Evolutionary conservation across 2,113 vertebrate species (phyloP).

Genomic region (Lutjanus erythropterus): DNA sequence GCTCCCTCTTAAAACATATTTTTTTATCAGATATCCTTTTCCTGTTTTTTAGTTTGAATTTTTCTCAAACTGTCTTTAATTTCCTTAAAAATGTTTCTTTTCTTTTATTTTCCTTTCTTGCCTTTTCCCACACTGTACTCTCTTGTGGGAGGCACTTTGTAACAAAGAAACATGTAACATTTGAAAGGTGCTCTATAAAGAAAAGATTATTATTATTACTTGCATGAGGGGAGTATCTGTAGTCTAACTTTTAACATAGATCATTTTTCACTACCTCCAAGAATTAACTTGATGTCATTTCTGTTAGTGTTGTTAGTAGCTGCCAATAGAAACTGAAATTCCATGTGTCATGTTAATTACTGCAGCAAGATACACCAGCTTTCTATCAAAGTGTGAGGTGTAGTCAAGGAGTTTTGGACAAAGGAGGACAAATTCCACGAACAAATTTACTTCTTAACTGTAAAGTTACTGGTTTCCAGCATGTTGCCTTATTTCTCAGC

Average conservation of each 20-base stretch:
- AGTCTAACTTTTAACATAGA: not conserved
- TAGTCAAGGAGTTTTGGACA: not conserved
- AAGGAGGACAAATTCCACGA: not conserved
- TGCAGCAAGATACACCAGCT: not conserved
- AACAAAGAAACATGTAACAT: too few relatives aligned
- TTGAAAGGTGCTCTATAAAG: too few relatives aligned
- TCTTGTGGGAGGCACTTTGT: too few relatives aligned
- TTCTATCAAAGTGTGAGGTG: not conserved
- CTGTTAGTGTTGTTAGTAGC: not conserved
- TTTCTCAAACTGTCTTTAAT: too few relatives aligned
- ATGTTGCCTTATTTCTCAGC: not conserved
- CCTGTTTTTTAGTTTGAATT: too few relatives aligned
- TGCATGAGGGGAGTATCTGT: not conserved
- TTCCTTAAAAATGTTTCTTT: too few relatives aligned
- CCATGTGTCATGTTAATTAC: not conserved
- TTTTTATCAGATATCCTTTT: too few relatives aligned
- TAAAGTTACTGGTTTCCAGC: not conserved
- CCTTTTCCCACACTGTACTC: too few relatives aligned
- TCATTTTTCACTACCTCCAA: not conserved
- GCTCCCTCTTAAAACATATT: too few relatives aligned
- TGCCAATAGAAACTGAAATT: not conserved
- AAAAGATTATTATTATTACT: too few relatives aligned
- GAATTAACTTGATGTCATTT: not conserved
- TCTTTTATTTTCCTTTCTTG: too few relatives aligned
- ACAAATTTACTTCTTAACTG: not conserved